Percentiles rank a stretch among this genome's conserved stretches.
Evolutionary conservation across 1,140 invertebrate species (phyloP).

Genomic region (Wasmannia auropunctata): DNA sequence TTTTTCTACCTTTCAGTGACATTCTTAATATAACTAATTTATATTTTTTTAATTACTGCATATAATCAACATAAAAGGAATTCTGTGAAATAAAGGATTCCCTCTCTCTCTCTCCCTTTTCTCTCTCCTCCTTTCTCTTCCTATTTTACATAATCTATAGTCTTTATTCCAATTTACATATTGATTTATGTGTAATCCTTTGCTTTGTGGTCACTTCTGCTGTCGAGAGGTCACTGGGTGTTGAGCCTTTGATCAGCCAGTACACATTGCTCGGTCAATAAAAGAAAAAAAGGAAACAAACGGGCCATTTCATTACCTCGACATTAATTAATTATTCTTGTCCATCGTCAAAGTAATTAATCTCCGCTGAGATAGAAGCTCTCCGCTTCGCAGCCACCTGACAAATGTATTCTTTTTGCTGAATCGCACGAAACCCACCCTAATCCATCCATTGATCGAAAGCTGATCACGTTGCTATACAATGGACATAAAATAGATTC

Average conservation of each 20-base stretch:
- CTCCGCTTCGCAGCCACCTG: constrained; percentile 65
- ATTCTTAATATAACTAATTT: background rate
- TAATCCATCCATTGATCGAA: constrained; percentile 56
- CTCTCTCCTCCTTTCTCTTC: background rate
- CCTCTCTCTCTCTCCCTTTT: too few relatives aligned
- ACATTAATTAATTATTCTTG: constrained; percentile 81
- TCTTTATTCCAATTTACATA: background rate
- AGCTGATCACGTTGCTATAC: constrained; percentile 22
- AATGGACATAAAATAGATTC: background rate
- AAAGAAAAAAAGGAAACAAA: constrained; percentile 60
- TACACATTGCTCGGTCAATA: constrained; percentile 41
- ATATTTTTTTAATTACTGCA: constrained; percentile 12
- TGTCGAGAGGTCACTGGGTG: constrained; percentile 51
- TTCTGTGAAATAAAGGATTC: background rate
- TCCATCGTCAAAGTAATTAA: constrained; percentile 79
- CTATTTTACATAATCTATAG: background rate
- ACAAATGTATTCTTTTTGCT: constrained; percentile 84
- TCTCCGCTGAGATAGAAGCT: constrained; percentile 75
- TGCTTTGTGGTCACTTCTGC: constrained; percentile 46
- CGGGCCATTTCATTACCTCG: constrained; percentile 78
- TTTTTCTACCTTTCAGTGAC: background rate
- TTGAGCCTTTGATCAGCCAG: constrained; percentile 50
- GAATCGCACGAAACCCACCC: constrained; percentile 77
- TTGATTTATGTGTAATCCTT: constrained; percentile 42
- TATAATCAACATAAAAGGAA: background rate